Evolutionary conservation across 2,113 vertebrate species (phyloP), one percentile per base, ranked within the genome.

Genomic region (Zingel zingel): DNA sequence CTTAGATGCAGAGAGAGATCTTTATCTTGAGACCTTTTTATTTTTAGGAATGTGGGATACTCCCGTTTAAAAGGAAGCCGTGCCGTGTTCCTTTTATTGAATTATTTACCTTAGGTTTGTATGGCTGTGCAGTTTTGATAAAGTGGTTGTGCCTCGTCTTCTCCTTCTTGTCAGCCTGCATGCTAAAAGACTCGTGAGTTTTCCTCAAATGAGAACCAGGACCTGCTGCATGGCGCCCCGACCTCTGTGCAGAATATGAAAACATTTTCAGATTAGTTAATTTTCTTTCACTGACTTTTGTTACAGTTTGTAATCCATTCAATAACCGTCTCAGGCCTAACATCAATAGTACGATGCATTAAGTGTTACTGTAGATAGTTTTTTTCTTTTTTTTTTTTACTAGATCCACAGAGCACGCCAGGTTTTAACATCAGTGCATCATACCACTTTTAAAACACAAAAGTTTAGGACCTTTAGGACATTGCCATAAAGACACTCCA

Each of bases 91-190:
- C 13, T 36, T 65, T 51, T 7, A 45, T 10, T 12, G 1, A 25
- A 51, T 23, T 10, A 15, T 23, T 54, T 39, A 70, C 67, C 67
- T 54, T 70, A 9, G 97, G 98, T 94, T 99, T 98, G 93, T 99
- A 99, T 0, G 98, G 98, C 93, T 99, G 98, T 0, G 98, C 98
- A 47, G 98, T 99, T 94, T 99, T 99, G 91, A 99, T 99, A 94
- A 99, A 99, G 92, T 99, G 98, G 93, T 99, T 99, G 89, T 99
- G 98, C 73, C 98, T 95, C 54, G 96, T 97, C 92, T 98, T 99
- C 91, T 99, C 98, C 79, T 98, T 99, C 93, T 99, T 99, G 90
- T 99, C 98, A 59, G 97, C 97, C 87, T 98, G 96, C 85, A 97
- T 99, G 84, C 97, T 97, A 90, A 99, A 99, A 83, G 98, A 91